Conservation (phyloP, 2,888 invertebrate species). For the Sinodicranocentrus sp. region DNA sequence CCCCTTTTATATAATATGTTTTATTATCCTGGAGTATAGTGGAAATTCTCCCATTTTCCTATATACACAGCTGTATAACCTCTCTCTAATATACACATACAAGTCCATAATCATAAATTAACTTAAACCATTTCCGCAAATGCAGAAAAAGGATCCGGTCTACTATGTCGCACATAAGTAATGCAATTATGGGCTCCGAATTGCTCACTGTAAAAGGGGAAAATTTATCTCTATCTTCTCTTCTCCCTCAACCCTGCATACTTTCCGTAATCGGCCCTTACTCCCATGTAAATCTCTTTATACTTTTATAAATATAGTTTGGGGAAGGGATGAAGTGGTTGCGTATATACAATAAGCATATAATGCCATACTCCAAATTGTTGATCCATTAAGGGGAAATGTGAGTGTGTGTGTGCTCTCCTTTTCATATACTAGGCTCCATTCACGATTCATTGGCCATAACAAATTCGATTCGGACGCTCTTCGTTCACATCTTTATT, state of each 20-base stretch:
- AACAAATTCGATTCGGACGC: conserved; percentile 76
- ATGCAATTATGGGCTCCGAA: conserved; percentile 73
- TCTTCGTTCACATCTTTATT: conserved; percentile 71
- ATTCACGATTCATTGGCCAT: conserved; percentile 76
- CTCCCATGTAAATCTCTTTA: conserved; percentile 29
- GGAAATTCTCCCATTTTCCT: neutral
- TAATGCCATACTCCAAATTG: conserved; percentile 66
- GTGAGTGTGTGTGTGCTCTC: conserved; percentile 66
- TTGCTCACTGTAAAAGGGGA: conserved; percentile 75
- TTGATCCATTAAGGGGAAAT: conserved; percentile 74
- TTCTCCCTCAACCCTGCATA: conserved; percentile 24
- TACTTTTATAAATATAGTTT: conserved; percentile 10
- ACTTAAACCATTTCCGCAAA: conserved; percentile 76
- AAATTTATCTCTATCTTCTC: conserved; percentile 71
- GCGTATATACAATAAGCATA: neutral
- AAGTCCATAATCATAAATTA: conserved; percentile 76
- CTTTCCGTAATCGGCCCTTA: conserved; percentile 15
- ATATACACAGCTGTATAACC: neutral
- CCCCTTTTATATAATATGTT: conserved; percentile 32
- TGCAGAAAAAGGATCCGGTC: conserved; percentile 75
- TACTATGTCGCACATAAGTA: conserved; percentile 70
- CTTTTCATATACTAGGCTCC: conserved; percentile 63
- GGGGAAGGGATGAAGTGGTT: neutral
- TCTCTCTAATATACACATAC: conserved; percentile 10
- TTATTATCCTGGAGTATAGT: conserved; percentile 27